Conservation (phyloP, 2,888 invertebrate species). For the Meloe dianella region DNA sequence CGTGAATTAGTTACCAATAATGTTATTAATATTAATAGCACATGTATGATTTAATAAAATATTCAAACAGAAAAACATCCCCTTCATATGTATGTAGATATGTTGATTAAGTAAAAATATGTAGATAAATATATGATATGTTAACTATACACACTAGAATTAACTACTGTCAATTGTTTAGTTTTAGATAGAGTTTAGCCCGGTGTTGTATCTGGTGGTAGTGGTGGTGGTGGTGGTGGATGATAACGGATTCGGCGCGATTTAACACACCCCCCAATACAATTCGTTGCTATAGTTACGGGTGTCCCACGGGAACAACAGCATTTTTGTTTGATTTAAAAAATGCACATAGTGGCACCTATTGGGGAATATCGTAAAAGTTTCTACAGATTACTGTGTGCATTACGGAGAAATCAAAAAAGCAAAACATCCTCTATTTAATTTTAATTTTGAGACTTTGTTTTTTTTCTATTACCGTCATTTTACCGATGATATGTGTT, state of each 20-base stretch:
- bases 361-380: not conserved
- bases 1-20: not conserved
- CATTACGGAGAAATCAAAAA: no score
- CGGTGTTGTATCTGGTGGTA: conserved; percentile 2
- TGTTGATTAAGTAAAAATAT: no score
- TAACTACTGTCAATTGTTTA: conserved; percentile 3
- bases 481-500: no score
- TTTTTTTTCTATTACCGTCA: no score
- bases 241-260: conserved; percentile 7
- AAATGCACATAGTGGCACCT: not conserved
- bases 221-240: not conserved
- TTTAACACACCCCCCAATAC: conserved; percentile 5
- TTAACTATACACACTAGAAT: conserved; percentile 3
- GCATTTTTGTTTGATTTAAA: not conserved
- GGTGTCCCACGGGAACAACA: not conserved
- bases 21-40: not conserved
- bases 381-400: conserved; percentile 31
- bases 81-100: not conserved
- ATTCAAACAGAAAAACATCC: not conserved
- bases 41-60: not conserved
- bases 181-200: conserved; percentile 7
- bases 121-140: not conserved
- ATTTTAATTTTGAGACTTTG: no score
- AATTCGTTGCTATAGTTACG: not conserved
- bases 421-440: no score